Evolutionary conservation across 2,888 invertebrate species (phyloP).

Genomic region (Drosophila nigricruria): DNA sequence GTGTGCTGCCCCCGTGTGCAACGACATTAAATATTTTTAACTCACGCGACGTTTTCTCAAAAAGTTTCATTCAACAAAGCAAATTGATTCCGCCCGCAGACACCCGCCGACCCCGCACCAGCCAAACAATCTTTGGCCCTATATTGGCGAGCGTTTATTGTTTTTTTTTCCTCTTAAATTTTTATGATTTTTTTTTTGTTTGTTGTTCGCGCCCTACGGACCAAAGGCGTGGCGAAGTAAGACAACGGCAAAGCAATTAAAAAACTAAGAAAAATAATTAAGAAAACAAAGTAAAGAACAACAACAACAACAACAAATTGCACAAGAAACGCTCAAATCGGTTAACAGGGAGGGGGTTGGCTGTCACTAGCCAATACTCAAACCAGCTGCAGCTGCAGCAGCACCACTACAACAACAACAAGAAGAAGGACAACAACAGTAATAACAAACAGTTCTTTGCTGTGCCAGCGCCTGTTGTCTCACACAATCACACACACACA

Average conservation of each 20-base stretch:
- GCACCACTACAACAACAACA: slow-evolving; percentile 1
- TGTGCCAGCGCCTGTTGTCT: slow-evolving; percentile 2
- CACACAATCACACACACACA: not conserved
- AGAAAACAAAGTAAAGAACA: slow-evolving; percentile 5
- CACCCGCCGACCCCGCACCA: not conserved
- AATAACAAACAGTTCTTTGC: slow-evolving; percentile 12
- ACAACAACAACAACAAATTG: slow-evolving; percentile 18
- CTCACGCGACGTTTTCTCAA: slow-evolving; percentile 17
- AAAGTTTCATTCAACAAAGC: slow-evolving; percentile 38
- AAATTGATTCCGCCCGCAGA: slow-evolving; percentile 19
- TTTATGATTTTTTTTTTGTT: not conserved
- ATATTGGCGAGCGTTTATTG: slow-evolving; percentile 18
- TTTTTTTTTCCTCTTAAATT: not conserved
- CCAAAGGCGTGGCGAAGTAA: no score
- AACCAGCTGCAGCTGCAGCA: slow-evolving; percentile 13
- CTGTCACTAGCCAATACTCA: slow-evolving; percentile 28
- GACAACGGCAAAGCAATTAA: slow-evolving; percentile 17
- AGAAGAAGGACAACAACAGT: slow-evolving; percentile 13
- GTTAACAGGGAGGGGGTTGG: slow-evolving; percentile 30
- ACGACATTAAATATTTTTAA: not conserved
- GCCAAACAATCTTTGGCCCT: slow-evolving; percentile 29
- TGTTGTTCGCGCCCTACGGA: no score
- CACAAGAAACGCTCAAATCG: slow-evolving; percentile 29
- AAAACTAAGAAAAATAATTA: not conserved
- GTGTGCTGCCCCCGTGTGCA: slow-evolving; percentile 12